Evolutionary conservation across 2,113 vertebrate species (phyloP).

Genomic region (Progne subis): DNA sequence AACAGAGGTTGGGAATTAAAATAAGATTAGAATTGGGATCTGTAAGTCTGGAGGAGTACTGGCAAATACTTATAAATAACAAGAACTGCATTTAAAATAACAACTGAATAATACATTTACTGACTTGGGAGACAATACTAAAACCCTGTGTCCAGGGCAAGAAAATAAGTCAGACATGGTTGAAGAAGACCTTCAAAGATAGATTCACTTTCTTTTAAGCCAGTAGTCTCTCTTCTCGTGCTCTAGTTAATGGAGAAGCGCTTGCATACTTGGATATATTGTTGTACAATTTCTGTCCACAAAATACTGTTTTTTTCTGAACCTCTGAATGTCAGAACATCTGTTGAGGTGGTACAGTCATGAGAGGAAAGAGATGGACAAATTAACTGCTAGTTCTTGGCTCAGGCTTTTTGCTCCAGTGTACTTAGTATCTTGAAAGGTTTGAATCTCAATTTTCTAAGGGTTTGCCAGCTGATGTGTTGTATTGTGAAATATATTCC

Average conservation of each 20-base stretch:
- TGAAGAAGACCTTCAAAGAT: neutral
- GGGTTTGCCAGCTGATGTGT: neutral
- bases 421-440: neutral
- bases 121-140: neutral
- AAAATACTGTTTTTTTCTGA: neutral
- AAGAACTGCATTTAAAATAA: neutral
- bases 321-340: neutral
- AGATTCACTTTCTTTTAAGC: neutral
- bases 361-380: neutral
- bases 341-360: neutral
- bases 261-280: neutral
- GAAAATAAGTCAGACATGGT: accelerated
- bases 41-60: neutral
- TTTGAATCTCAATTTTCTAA: neutral
- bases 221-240: neutral
- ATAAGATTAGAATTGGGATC: neutral
- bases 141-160: neutral
- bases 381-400: neutral
- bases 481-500: neutral
- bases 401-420: neutral
- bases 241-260: neutral
- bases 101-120: neutral
- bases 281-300: neutral
- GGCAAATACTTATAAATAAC: neutral
- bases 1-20: neutral